A percentile compares a stretch with the other conserved stretches of the same genome.
Conservation (phyloP, 2,113 vertebrate species). For the Setophaga coronata region DNA sequence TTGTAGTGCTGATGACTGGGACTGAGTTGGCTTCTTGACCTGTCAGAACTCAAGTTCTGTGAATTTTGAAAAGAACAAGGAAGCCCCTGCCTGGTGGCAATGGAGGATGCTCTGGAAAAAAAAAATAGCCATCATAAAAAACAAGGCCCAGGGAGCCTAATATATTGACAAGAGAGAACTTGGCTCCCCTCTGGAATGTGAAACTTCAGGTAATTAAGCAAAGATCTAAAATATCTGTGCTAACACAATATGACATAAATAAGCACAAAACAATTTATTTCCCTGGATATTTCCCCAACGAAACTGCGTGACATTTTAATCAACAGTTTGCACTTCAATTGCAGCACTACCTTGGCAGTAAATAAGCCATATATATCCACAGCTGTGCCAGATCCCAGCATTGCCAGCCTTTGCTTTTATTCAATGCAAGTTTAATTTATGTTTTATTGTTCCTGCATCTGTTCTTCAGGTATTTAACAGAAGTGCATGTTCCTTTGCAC, state of each 20-base stretch:
- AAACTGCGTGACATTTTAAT: not conserved
- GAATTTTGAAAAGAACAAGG: not conserved
- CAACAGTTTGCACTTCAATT: not conserved
- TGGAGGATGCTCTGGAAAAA: not conserved
- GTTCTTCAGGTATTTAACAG: not conserved
- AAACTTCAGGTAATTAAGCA: not conserved
- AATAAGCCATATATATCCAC: not conserved
- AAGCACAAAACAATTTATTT: not conserved
- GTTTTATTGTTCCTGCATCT: not conserved
- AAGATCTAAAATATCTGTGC: not conserved
- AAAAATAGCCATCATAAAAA: not conserved
- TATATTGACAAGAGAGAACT: not conserved
- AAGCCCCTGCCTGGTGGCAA: not conserved
- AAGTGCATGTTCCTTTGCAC: not conserved
- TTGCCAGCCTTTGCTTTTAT: not conserved
- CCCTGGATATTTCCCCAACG: not conserved
- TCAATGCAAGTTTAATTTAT: not conserved
- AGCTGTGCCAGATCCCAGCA: not conserved
- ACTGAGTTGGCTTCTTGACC: not conserved
- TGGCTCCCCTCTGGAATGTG: not conserved
- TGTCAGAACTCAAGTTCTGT: not conserved
- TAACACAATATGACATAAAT: not conserved
- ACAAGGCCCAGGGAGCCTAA: not conserved
- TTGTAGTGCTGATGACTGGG: not conserved
- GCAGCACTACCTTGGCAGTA: not conserved